Evolutionary conservation across 2,113 vertebrate species (phyloP), one percentile per base, ranked within the genome.

Genomic region (Cnemophilus loriae): DNA sequence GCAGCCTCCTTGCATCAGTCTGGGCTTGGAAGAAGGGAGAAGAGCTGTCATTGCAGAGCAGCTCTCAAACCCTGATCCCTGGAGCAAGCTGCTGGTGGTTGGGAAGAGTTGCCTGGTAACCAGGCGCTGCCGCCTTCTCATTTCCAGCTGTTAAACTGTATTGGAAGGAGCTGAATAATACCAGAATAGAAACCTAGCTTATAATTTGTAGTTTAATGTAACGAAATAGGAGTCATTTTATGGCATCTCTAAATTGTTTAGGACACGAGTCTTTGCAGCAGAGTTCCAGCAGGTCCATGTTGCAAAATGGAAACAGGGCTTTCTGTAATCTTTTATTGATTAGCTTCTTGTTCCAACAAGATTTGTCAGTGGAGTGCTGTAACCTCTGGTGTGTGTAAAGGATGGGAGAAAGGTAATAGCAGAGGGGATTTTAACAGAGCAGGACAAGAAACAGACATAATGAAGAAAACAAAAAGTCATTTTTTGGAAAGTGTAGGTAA

Each of bases 21-120:
- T 18, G 15, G 27, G 22, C 60, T 87, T 71, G 57, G 56, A 84
- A 50, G 56, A 65, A 49, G 20, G 32, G 16, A 39, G 52, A 47
- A n/a, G 69, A 78, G 56, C 65, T 49, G 26, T 59, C 52, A 33
- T 42, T 59, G 53, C 46, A n/a, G 46, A 83, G 59, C 65, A 57
- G 49, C 50, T 86, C 69, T 70, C 39, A 50, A 39, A 26, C 14
- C 35, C 59, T 55, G 67, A 30, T 86, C 76, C 76, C 49, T 42
- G 52, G 63, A 57, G 50, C 59, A 67, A 55, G 33, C 16, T 64
- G 50, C 79, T 83, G 61, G 26, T 80, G 41, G 44, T 4, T 69
- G 61, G 37, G 52, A 42, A 50, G 75, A 46, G 89, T 84, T 93
- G 93, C 87, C 70, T 93, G 86, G 76, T 89, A 81, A 95, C 76